Conservation (phyloP, 2,113 vertebrate species). For the Fregetta grallaria region DNA sequence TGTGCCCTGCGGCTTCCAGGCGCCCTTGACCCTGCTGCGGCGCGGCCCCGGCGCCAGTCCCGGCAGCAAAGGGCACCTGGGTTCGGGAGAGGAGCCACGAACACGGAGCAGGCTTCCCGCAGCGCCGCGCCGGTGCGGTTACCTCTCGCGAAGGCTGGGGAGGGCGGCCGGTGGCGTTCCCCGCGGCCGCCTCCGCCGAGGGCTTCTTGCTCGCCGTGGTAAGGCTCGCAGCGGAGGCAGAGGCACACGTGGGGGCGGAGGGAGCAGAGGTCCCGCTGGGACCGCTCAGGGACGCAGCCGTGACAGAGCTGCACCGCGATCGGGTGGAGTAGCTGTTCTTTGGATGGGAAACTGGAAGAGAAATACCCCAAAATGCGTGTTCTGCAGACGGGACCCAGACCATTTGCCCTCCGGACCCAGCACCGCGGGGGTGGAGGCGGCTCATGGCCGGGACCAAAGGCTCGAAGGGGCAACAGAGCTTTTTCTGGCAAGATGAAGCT, state of each 20-base stretch:
- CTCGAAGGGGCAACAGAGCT: background rate
- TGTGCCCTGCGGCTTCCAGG: fast-evolving
- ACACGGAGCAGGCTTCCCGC: background rate
- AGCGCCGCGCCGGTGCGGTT: background rate
- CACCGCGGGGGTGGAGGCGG: fast-evolving
- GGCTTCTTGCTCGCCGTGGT: slow-evolving; percentile 47
- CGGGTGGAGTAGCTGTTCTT: slow-evolving; percentile 89
- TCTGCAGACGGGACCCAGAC: background rate
- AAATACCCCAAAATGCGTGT: background rate
- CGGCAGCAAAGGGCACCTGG: background rate
- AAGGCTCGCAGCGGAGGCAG: slow-evolving; percentile 62
- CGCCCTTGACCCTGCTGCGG: background rate
- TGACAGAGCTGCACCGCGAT: slow-evolving; percentile 81
- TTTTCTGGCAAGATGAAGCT: background rate
- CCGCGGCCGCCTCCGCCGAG: background rate
- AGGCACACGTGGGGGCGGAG: slow-evolving; percentile 51
- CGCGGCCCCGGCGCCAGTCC: background rate
- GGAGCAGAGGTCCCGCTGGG: slow-evolving; percentile 10
- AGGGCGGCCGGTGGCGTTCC: slow-evolving; percentile 34
- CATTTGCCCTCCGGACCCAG: background rate
- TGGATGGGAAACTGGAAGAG: slow-evolving; percentile 87
- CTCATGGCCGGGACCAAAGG: background rate
- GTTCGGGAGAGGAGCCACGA: background rate
- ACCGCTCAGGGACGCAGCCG: slow-evolving; percentile 67
- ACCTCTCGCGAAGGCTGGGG: slow-evolving; percentile 82